Evolutionary conservation across 2,888 invertebrate species (phyloP), one percentile per base, ranked within the genome.

Genomic region (Orthosia gothica): DNA sequence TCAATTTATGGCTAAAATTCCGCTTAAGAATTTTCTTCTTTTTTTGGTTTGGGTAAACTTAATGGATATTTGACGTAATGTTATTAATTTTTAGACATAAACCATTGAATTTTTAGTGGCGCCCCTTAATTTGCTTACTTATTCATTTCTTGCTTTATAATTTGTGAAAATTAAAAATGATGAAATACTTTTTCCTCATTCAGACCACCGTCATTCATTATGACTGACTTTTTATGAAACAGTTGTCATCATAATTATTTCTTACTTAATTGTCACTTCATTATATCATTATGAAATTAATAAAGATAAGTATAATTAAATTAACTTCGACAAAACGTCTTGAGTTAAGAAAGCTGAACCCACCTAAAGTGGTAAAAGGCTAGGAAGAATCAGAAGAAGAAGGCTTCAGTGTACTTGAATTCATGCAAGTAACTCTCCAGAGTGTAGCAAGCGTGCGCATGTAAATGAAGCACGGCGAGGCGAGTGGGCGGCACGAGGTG

Each of bases 401-500:
- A 9, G 40, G 7, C 9, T 32, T 26, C 5, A 47, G 5, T 40
- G 16, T 15, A 9, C 15, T 18, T 15, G 26, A 20, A 15, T 47
- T 16, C 18, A 49, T 11, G 15, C 18, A 45, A 67, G n/a, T 49
- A 4, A 54, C 3, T 67, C 5, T 4, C 16, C 12, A 16, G 7
- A 58, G 18, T 40, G 3, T 9, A 50, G 64, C 23, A 45, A 57
- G 55, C 26, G 18, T 18, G 50, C 61, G 15, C 16, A 13, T 62
- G 81, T 76, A 52, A 90, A 90, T 82, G 73, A 52, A 71, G 87
- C 89, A 79, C 70, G 9, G 72, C 62, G 76, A 79, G 76, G 84
- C 82, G 87, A 67, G 84, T 82, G 84, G 73, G 73, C 32, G 73
- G 85, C 81, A 85, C 84, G 84, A 84, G 86, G 85, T 74, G 76